Conservation (phyloP, 2,888 invertebrate species). For the Drosophila cognata region DNA sequence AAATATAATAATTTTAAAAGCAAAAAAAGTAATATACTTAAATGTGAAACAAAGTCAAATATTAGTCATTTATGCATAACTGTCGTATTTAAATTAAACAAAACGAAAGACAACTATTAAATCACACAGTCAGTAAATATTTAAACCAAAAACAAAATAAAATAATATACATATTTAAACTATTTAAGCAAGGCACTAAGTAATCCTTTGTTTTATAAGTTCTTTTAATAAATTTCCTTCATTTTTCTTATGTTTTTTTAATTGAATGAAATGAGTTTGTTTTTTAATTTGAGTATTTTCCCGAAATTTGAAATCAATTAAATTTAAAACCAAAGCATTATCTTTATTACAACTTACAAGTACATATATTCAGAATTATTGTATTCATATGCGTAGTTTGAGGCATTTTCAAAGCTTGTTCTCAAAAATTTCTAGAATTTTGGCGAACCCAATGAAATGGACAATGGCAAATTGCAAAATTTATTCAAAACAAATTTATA, state of each 20-base stretch:
- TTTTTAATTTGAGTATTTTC: slow-evolving; percentile 19
- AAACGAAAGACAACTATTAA: slow-evolving; percentile 41
- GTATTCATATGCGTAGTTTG: slow-evolving; percentile 80
- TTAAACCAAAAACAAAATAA: slow-evolving; percentile 48
- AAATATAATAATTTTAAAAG: slow-evolving; percentile 49
- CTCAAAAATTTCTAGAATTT: slow-evolving; percentile 80
- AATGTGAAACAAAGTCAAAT: slow-evolving; percentile 53
- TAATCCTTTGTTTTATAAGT: slow-evolving; percentile 19
- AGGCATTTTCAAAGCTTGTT: slow-evolving; percentile 83
- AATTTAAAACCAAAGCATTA: slow-evolving; percentile 47
- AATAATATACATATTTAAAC: slow-evolving; percentile 48
- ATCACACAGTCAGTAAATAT: slow-evolving; percentile 60
- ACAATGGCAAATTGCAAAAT: slow-evolving; percentile 55
- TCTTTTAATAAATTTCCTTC: slow-evolving; percentile 7
- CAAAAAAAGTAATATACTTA: slow-evolving; percentile 36
- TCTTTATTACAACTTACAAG: slow-evolving; percentile 52
- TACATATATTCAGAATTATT: slow-evolving; percentile 71
- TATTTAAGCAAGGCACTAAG: slow-evolving; percentile 44
- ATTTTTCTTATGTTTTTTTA: not conserved
- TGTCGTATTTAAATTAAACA: slow-evolving; percentile 78
- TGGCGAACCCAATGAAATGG: slow-evolving; percentile 69
- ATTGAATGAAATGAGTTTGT: not conserved
- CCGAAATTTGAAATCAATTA: slow-evolving; percentile 26
- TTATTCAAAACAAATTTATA: slow-evolving; percentile 57
- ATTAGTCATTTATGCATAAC: slow-evolving; percentile 81